Evolutionary conservation across 37 sponge, comb jelly and placozoan genomes (phyloP).

Genomic region (Halichondria panicea): DNA sequence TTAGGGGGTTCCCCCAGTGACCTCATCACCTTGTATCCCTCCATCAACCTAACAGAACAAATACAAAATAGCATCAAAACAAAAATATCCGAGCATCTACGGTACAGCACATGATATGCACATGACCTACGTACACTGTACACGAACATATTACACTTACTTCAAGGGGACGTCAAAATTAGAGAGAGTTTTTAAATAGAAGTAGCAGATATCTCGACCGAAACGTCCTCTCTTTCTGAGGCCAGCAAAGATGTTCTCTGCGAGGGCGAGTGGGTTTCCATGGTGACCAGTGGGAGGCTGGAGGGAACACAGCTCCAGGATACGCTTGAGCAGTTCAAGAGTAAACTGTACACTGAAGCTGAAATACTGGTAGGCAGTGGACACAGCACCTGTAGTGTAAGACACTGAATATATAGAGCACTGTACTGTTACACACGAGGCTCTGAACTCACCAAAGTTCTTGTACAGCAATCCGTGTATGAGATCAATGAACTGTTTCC

Average conservation of each 20-base stretch:
- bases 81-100: neutral
- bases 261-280: neutral
- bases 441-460: constrained; percentile 23
- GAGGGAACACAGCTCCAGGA: neutral
- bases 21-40: neutral
- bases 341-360: neutral
- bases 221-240: too few species aligned
- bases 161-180: neutral
- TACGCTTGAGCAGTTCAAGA: neutral
- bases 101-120: too few species aligned
- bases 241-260: neutral
- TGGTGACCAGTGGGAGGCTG: neutral
- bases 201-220: too few species aligned
- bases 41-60: neutral
- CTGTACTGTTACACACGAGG: too few species aligned
- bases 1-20: neutral
- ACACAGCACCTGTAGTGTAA: too few species aligned
- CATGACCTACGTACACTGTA: neutral
- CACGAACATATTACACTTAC: neutral
- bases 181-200: too few species aligned
- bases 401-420: too few species aligned
- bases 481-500: neutral
- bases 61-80: neutral
- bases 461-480: constrained; percentile 4
- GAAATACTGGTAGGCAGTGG: too few species aligned